Percentiles rank a stretch among this genome's conserved stretches.
Conservation (phyloP, 2,888 invertebrate species). For the Epicampocera succincta region DNA sequence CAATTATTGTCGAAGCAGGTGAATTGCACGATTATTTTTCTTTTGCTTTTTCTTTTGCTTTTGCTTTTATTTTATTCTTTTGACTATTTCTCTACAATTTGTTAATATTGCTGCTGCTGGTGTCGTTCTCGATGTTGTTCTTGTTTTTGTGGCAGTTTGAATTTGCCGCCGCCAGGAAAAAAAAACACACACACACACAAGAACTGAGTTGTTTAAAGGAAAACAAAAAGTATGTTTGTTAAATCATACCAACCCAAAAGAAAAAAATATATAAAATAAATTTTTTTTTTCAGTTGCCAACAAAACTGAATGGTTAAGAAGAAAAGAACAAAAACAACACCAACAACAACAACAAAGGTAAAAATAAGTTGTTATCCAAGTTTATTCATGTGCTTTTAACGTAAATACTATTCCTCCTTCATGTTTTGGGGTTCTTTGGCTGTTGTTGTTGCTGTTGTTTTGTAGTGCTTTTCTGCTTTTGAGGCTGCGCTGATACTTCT, state of each 20-base stretch:
- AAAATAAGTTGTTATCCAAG: conserved; percentile 67
- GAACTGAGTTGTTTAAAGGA: conserved; percentile 35
- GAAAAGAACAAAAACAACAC: conserved; percentile 9
- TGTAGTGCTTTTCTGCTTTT: not conserved
- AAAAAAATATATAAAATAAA: conserved; percentile 4
- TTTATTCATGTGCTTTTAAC: conserved; percentile 64
- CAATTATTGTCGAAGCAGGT: conserved; percentile 74
- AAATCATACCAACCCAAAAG: conserved; percentile 1
- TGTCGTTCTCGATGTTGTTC: conserved; percentile 1
- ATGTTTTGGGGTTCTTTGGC: conserved; percentile 28
- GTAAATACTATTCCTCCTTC: conserved; percentile 45
- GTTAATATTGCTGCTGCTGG: conserved; percentile 14
- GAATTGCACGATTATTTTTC: conserved; percentile 79
- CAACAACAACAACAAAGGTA: conserved; percentile 48
- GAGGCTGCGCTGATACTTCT: conserved; percentile 27
- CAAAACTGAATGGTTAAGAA: conserved; percentile 28
- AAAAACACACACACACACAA: no score
- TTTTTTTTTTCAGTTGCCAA: not conserved
- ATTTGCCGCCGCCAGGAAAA: conserved; percentile 61
- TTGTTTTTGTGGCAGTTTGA: conserved; percentile 20
- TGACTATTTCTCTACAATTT: conserved; percentile 52
- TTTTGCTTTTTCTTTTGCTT: conserved; percentile 34
- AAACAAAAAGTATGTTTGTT: conserved; percentile 59
- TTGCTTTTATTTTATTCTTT: conserved; percentile 46
- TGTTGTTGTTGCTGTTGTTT: no score